Percentiles rank a stretch among this genome's conserved stretches.
Conservation (phyloP, 2,888 invertebrate species). For the Drosophila sordidula region DNA sequence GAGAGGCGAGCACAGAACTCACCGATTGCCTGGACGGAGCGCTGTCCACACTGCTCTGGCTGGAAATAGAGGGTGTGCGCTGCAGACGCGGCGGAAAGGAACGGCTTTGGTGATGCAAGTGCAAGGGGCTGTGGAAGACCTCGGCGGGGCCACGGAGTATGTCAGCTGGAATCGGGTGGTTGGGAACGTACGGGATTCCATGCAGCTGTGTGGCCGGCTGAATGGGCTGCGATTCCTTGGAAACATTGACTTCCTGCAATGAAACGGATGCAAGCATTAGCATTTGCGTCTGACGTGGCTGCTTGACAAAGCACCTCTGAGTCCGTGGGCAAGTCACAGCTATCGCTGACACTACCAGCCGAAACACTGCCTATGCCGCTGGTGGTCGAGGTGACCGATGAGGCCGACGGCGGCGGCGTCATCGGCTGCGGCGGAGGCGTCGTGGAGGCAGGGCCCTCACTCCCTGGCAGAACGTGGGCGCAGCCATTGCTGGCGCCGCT, state of each 20-base stretch:
- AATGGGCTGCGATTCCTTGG: constrained; percentile 88
- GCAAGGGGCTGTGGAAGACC: constrained; percentile 86
- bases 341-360: constrained; percentile 83
- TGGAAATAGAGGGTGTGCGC: constrained; percentile 92
- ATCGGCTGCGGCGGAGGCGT: constrained; percentile 77
- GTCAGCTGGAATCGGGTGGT: constrained; percentile 80
- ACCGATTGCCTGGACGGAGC: constrained; percentile 88
- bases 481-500: constrained; percentile 55
- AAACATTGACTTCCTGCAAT: constrained; percentile 88
- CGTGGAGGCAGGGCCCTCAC: constrained; percentile 58
- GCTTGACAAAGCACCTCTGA: constrained; percentile 80
- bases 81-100: constrained; percentile 89
- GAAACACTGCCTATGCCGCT: constrained; percentile 84
- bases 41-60: constrained; percentile 93
- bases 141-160: constrained; percentile 86
- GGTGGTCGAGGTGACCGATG: constrained; percentile 84
- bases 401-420: constrained; percentile 84
- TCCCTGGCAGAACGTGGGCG: constrained; percentile 47
- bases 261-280: neutral
- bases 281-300: neutral
- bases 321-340: constrained; percentile 84
- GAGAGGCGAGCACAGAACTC: constrained; percentile 44
- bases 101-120: constrained; percentile 89
- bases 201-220: constrained; percentile 86
- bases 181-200: constrained; percentile 56